Conservation (phyloP, 2,888 invertebrate genomes). For the Coenonympha glycerion region DNA sequence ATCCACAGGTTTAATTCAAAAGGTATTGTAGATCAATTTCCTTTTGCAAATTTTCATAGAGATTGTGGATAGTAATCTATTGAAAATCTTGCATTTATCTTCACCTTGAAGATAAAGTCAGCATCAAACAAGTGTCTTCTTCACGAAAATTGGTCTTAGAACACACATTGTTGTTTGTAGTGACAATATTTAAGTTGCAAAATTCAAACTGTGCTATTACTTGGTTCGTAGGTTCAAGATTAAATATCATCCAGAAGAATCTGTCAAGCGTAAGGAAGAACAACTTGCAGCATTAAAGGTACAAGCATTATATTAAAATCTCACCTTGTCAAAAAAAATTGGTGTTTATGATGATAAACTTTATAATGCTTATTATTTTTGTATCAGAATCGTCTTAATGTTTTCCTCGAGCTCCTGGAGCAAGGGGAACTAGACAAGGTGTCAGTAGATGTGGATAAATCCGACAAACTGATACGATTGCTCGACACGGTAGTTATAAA, state of each 20-base stretch:
- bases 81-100: background rate
- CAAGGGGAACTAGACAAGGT: constrained; percentile 83
- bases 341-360: no score
- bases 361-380: no score
- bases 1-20: constrained; percentile 22
- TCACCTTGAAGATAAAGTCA: background rate
- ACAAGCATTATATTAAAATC: no score
- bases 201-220: background rate
- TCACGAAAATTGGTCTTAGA: constrained; percentile 26
- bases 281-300: constrained; percentile 88
- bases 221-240: constrained; percentile 92
- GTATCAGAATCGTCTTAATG: constrained; percentile 89
- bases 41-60: no score
- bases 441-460: constrained; percentile 89
- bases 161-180: constrained; percentile 10
- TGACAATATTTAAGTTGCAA: background rate
- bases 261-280: constrained; percentile 91
- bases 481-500: constrained; percentile 98
- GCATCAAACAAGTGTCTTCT: background rate
- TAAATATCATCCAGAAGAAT: constrained; percentile 99
- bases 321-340: no score
- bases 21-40: constrained; percentile 31
- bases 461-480: constrained; percentile 87
- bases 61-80: background rate
- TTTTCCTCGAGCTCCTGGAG: constrained; percentile 90